These are phyloP conservation scores for Ascidia mentula DNA, from an alignment of 23 tunicate species.

Conservation along the genomic window DNA sequence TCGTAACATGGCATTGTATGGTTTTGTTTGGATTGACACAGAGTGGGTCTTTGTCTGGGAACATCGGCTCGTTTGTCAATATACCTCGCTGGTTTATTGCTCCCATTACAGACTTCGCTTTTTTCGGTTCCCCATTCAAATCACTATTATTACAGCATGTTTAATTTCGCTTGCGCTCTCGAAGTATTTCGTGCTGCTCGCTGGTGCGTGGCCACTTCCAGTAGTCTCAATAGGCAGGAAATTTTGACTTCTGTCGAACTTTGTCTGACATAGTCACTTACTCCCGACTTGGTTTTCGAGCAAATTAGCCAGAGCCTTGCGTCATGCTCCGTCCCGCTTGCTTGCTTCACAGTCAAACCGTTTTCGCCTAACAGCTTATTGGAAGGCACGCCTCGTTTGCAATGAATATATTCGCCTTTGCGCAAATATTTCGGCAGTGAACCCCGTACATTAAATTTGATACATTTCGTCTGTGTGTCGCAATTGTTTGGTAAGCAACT, in stretches of 20 bases:
- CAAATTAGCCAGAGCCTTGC: neutral
- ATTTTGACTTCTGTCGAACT: neutral
- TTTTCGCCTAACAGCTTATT: neutral
- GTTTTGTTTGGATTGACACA: no score
- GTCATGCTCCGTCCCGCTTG: neutral
- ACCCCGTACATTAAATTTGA: neutral
- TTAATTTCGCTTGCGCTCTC: neutral
- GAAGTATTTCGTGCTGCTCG: neutral
- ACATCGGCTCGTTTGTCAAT: no score
- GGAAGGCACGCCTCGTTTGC: neutral
- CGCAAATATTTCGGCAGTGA: neutral
- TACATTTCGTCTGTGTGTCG: neutral
- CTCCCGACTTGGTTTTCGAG: neutral
- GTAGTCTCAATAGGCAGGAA: neutral
- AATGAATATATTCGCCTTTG: neutral
- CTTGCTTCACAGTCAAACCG: neutral
- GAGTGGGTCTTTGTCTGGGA: no score
- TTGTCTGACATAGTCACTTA: slow-evolving; percentile 3
- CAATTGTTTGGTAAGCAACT: neutral
- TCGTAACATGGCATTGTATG: no score
- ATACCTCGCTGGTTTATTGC: no score
- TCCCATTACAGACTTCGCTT: neutral
- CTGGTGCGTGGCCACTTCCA: neutral
- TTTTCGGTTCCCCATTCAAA: neutral
- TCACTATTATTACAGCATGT: slow-evolving; percentile 4